phyloP scores from a whole-genome alignment of 2,797 vertebrate species.

The Synaphobranchus kaupii region DNA sequence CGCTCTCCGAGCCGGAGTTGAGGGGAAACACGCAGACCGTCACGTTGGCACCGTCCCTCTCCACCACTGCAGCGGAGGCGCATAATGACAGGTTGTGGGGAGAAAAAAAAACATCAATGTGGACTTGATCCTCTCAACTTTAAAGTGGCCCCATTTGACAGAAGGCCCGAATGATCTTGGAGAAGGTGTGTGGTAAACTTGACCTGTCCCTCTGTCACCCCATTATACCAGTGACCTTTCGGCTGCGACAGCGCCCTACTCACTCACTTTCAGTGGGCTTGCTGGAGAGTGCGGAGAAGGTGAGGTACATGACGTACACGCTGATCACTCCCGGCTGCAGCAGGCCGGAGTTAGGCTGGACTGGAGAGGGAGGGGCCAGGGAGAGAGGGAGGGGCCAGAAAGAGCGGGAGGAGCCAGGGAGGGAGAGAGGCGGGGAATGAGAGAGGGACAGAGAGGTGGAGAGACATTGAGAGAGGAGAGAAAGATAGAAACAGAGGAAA shows the following conservation, averaged over 20 bases:
- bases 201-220: not conserved
- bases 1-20: conserved; percentile 77
- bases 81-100: not conserved
- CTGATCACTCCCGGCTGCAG: conserved; percentile 94
- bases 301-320: conserved; percentile 96
- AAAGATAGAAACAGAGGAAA: not conserved
- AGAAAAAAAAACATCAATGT: not conserved
- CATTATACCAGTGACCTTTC: not conserved
- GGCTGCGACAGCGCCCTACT: not conserved
- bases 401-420: not conserved
- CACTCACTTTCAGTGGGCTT: conserved; percentile 90
- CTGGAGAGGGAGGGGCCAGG: conserved; percentile 63
- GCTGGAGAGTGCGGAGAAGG: conserved; percentile 94
- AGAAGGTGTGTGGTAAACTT: not conserved
- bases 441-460: not conserved
- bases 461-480: not conserved
- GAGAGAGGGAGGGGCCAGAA: not conserved
- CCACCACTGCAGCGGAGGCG: conserved; percentile 51
- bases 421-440: not conserved
- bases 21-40: conserved; percentile 88
- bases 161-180: not conserved
- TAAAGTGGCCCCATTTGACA: not conserved
- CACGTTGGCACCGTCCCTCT: conserved; percentile 71
- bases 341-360: conserved; percentile 89
- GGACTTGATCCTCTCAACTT: not conserved